Evolutionary conservation across 92 coral and sea anemone species (phyloP).

Genomic region (Epizoanthus rinbou): DNA sequence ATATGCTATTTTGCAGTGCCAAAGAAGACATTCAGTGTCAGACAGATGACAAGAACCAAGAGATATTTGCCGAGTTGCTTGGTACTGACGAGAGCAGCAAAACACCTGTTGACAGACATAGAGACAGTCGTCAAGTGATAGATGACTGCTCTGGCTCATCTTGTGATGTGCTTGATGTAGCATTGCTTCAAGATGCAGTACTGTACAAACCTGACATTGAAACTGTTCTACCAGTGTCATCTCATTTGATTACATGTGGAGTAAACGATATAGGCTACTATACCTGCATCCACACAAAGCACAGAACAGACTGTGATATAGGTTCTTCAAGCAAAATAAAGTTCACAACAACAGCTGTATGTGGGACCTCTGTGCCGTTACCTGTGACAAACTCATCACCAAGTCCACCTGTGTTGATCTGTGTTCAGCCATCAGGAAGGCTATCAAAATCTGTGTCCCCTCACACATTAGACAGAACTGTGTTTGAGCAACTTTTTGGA

Average conservation of each 20-base stretch:
- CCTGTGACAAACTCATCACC: neutral
- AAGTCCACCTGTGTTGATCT: neutral
- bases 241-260: neutral
- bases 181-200: slow-evolving; percentile 3
- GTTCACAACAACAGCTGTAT: neutral
- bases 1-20: neutral
- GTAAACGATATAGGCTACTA: slow-evolving; percentile 4
- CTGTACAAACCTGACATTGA: neutral
- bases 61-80: slow-evolving; percentile 35
- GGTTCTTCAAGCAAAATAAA: neutral
- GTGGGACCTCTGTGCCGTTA: slow-evolving; percentile 7
- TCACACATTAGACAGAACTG: slow-evolving; percentile 23
- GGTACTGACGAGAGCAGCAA: neutral
- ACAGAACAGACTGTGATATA: neutral
- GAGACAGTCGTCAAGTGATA: neutral
- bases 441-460: neutral
- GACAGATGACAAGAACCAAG: slow-evolving; percentile 18
- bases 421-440: slow-evolving; percentile 17
- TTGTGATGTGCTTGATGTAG: slow-evolving; percentile 6
- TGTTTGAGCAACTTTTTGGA: slow-evolving; percentile 52
- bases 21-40: neutral
- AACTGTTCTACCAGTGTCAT: neutral
- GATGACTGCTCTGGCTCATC: neutral
- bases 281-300: neutral
- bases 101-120: neutral